Percentiles rank a stretch among this genome's conserved stretches.
Conservation (phyloP, 2,113 vertebrate genomes). For the Ameiurus melas region DNA sequence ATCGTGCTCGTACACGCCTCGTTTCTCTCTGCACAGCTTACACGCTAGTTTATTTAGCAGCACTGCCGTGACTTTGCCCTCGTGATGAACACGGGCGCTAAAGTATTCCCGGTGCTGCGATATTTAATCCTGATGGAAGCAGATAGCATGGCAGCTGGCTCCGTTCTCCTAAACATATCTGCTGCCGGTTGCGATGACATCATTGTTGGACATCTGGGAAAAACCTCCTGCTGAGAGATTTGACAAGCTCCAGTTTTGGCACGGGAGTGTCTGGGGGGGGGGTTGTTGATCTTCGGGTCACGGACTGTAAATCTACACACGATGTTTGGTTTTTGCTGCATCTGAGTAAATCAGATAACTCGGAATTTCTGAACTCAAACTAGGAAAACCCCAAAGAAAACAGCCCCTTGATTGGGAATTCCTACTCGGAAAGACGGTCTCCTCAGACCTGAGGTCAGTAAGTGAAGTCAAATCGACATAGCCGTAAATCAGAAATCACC, state of each 20-base stretch:
- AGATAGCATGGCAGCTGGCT: slow-evolving; percentile 54
- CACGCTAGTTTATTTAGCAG: slow-evolving; percentile 6
- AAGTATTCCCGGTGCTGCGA: slow-evolving; percentile 18
- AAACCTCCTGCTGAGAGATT: slow-evolving; percentile 19
- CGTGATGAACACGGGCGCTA: background rate
- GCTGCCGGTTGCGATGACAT: slow-evolving; percentile 56
- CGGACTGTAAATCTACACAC: background rate
- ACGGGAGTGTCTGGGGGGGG: background rate
- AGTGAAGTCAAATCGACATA: background rate
- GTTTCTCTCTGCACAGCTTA: slow-evolving; percentile 6
- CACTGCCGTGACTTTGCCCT: background rate
- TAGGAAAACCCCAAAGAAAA: background rate
- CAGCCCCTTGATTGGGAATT: background rate
- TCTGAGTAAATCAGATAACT: background rate
- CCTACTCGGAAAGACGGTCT: background rate
- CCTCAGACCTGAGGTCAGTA: background rate
- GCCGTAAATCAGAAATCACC: too few relatives aligned
- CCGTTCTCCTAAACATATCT: slow-evolving; percentile 52
- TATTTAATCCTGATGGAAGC: slow-evolving; percentile 42
- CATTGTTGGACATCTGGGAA: slow-evolving; percentile 61
- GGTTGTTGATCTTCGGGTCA: background rate
- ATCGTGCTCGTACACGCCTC: slow-evolving; percentile 29
- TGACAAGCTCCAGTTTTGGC: background rate
- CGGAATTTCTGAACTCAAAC: background rate
- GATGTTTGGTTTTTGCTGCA: background rate